These are phyloP conservation scores for Drosophila virilis DNA, from an alignment of 1,140 invertebrate species.

Conservation along the genomic window DNA sequence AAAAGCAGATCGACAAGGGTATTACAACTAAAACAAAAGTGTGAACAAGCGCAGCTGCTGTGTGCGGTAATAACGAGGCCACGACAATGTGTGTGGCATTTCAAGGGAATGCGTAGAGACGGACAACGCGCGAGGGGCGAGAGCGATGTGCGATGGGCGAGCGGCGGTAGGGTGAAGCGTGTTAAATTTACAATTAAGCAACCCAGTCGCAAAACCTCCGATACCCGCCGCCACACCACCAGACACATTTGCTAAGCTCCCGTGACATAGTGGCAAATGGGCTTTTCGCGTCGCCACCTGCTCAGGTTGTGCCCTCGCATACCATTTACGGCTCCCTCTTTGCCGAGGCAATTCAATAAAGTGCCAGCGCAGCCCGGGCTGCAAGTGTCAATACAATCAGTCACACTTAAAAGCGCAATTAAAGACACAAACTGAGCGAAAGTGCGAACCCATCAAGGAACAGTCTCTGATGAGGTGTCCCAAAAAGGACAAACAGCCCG, in stretches of 20 bases:
- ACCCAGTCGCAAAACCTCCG: conserved; percentile 25
- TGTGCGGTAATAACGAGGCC: conserved; percentile 24
- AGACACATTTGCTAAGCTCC: conserved; percentile 22
- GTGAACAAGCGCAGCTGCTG: conserved; percentile 46
- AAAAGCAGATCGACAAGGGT: conserved; percentile 43
- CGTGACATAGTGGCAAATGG: conserved; percentile 25
- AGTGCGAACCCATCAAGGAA: not conserved
- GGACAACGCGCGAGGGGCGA: not conserved
- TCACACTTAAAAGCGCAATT: conserved; percentile 43
- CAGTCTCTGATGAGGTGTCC: not conserved
- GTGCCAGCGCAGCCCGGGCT: conserved; percentile 10
- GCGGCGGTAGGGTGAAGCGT: conserved; percentile 7
- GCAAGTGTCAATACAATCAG: conserved; percentile 43
- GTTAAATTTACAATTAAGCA: conserved; percentile 55
- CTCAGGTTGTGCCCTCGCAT: not conserved
- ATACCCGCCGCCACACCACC: conserved; percentile 8
- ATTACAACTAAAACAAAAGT: conserved; percentile 57
- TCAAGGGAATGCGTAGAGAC: not conserved
- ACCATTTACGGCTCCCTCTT: not conserved
- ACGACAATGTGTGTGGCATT: conserved; percentile 23
- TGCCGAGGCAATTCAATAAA: conserved; percentile 26
- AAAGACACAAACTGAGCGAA: conserved; percentile 41
- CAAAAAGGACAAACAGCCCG: not conserved
- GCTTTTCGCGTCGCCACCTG: conserved; percentile 30
- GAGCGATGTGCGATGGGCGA: too few relatives aligned